A percentile compares a stretch with the other conserved stretches of the same genome.
Evolutionary conservation across 2,888 invertebrate genomes (phyloP).

Genomic region (Heteromyza rotundicornis): DNA sequence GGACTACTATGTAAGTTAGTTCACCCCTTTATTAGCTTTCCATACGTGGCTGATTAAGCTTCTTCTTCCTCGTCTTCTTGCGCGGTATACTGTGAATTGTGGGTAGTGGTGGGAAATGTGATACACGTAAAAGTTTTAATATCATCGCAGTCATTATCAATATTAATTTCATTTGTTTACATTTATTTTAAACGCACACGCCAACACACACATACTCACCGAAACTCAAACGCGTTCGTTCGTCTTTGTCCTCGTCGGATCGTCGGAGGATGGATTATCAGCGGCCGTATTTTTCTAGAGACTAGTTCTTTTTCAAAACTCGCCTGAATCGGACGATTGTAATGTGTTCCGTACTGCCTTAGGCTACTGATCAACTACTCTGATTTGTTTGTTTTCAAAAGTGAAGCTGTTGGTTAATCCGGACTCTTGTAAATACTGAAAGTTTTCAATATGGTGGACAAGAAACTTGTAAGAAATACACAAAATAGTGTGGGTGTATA

Average conservation of each 20-base stretch:
- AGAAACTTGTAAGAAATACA: constrained; percentile 16
- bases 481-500: constrained; percentile 43
- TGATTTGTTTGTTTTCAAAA: too few species aligned
- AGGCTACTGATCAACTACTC: too few species aligned
- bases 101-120: too few species aligned
- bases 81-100: too few species aligned
- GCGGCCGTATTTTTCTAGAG: constrained; percentile 5
- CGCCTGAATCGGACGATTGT: constrained; percentile 22
- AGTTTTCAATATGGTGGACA: constrained; percentile 33
- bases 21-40: too few species aligned
- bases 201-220: too few species aligned
- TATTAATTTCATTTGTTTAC: constrained; percentile 29
- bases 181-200: constrained; percentile 4
- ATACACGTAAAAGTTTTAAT: too few species aligned
- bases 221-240: not conserved
- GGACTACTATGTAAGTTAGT: too few species aligned
- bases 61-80: too few species aligned
- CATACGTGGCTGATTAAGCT: too few species aligned
- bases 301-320: constrained; percentile 33
- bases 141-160: constrained; percentile 30
- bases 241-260: constrained; percentile 11
- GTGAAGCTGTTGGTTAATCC: too few species aligned
- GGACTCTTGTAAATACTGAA: too few species aligned
- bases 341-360: not conserved
- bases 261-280: constrained; percentile 11